Conservation (phyloP, 2,113 vertebrate genomes). For the Aptenodytes patagonicus region DNA sequence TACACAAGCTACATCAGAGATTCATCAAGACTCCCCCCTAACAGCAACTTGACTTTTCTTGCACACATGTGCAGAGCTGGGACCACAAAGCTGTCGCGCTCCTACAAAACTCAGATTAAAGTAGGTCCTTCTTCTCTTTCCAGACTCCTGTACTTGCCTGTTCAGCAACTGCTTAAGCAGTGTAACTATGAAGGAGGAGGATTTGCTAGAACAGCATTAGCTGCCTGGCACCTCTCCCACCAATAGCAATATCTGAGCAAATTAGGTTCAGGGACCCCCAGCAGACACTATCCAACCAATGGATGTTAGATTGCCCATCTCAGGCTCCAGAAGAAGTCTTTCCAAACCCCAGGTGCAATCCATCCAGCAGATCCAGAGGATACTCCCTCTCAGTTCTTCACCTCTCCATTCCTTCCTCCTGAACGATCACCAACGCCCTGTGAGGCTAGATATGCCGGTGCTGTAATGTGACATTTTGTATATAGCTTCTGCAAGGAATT, state of each 20-base stretch:
- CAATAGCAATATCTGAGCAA: not conserved
- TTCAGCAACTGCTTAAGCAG: not conserved
- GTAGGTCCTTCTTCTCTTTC: not conserved
- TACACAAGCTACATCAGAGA: not conserved
- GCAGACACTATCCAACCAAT: accelerated
- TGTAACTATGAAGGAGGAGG: not conserved
- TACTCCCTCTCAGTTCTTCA: too few relatives aligned
- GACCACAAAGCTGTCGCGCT: not conserved
- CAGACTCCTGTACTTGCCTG: not conserved
- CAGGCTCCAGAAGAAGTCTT: not conserved
- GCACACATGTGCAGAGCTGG: not conserved
- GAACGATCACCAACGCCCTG: not conserved
- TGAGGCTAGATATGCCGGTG: too few relatives aligned
- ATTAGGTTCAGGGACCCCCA: not conserved
- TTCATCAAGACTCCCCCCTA: not conserved
- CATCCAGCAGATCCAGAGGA: not conserved
- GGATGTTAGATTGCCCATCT: not conserved
- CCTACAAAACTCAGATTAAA: not conserved
- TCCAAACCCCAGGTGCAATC: not conserved
- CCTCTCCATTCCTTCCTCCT: not conserved
- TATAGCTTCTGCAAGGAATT: not conserved
- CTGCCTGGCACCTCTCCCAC: not conserved
- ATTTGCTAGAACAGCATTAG: not conserved
- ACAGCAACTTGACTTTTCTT: not conserved
- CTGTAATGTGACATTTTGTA: not conserved